Conservation (phyloP, 1,140 invertebrate genomes). For the Drosophila sulfurigaster region DNA sequence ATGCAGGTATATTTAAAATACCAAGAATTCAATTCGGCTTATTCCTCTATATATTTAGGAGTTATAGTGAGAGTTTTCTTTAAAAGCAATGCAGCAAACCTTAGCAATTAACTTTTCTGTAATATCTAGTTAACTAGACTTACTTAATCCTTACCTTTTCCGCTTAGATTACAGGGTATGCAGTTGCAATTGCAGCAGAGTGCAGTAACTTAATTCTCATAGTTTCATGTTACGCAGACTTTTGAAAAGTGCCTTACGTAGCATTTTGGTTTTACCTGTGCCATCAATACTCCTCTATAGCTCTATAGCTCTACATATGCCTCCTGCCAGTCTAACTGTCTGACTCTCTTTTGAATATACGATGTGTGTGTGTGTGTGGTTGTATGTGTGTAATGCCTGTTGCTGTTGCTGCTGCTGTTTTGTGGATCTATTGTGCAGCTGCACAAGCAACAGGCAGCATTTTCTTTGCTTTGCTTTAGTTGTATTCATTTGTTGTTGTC, state of each 20-base stretch:
- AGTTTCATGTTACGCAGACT: constrained; percentile 49
- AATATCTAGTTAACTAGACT: too few relatives aligned
- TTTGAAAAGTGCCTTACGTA: constrained; percentile 33
- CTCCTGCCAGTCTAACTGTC: constrained; percentile 48
- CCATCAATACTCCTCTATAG: constrained; percentile 5
- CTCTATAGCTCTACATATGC: constrained; percentile 20
- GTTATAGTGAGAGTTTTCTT: too few relatives aligned
- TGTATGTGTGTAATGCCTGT: constrained; percentile 27
- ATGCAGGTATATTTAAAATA: too few relatives aligned
- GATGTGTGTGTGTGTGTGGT: constrained; percentile 15
- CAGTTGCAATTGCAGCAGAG: constrained; percentile 16
- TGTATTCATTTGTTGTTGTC: constrained; percentile 43
- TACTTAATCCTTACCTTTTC: not conserved
- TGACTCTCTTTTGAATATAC: not conserved
- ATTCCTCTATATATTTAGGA: too few relatives aligned
- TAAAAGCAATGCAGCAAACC: too few relatives aligned
- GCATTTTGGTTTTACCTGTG: constrained; percentile 46
- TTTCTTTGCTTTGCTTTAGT: constrained; percentile 56
- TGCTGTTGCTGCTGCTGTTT: constrained; percentile 24
- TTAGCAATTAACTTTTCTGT: too few relatives aligned
- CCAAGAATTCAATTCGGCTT: too few relatives aligned
- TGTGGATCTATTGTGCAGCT: constrained; percentile 62
- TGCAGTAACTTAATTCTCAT: constrained; percentile 9
- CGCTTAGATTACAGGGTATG: constrained; percentile 30
- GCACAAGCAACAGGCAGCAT: constrained; percentile 57